These are phyloP conservation scores for Myotis lucifugus DNA, from an alignment of 2,113 vertebrate species.

Conservation along the genomic window DNA sequence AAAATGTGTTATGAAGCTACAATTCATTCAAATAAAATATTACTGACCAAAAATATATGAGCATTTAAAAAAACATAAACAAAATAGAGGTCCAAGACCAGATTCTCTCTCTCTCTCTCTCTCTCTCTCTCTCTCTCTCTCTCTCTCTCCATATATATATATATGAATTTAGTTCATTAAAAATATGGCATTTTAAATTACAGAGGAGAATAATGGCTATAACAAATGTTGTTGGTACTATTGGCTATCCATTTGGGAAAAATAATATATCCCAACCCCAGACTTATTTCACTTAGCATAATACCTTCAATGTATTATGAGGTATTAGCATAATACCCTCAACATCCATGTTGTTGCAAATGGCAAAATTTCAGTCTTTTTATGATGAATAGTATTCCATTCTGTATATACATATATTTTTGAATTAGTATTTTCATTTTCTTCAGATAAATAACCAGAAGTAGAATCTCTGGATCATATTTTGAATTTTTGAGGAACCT, in stretches of 20 bases:
- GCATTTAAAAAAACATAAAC: neutral
- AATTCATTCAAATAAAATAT: slow-evolving; percentile 16
- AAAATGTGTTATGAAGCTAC: slow-evolving; percentile 6
- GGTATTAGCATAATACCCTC: neutral
- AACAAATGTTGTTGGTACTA: neutral
- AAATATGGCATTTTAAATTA: slow-evolving; percentile 13
- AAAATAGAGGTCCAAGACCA: neutral
- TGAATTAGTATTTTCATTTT: neutral
- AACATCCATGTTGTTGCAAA: neutral
- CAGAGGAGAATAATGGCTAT: neutral
- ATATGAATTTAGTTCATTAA: neutral
- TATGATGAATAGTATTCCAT: neutral
- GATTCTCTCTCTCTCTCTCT: neutral
- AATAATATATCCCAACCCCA: neutral
- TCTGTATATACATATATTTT: neutral
- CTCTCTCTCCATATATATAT: neutral
- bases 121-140: neutral
- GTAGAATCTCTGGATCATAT: neutral
- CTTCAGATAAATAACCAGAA: neutral
- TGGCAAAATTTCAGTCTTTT: neutral
- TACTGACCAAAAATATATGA: neutral
- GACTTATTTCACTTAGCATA: neutral
- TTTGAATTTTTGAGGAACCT: neutral
- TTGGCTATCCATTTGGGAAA: neutral
- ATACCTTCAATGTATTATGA: neutral